Evolutionary conservation across 2,888 invertebrate species (phyloP).

Genomic region (Brachypterus glaber): DNA sequence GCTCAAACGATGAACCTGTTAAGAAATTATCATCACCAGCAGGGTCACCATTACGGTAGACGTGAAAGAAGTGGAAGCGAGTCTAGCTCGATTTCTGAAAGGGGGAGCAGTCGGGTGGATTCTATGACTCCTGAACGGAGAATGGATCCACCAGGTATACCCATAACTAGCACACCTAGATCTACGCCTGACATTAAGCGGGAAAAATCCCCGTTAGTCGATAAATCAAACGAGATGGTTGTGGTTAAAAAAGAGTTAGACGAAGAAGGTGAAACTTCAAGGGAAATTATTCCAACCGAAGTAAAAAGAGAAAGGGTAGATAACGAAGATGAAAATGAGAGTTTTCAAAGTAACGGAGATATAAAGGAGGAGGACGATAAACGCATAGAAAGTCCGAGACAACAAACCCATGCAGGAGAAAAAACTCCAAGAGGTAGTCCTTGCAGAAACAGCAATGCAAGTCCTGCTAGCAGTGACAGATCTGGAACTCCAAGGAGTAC

Average conservation of each 20-base stretch:
- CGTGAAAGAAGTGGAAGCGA: constrained; percentile 81
- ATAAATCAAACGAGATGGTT: constrained; percentile 41
- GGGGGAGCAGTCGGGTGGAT: constrained; percentile 71
- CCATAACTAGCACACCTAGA: constrained; percentile 50
- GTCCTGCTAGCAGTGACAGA: constrained; percentile 68
- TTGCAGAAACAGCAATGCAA: constrained; percentile 50
- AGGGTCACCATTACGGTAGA: constrained; percentile 50
- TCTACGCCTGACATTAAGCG: constrained; percentile 59
- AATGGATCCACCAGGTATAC: constrained; percentile 52
- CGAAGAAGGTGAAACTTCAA: constrained; percentile 30
- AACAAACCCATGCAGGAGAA: constrained; percentile 33
- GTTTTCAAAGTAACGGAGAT: constrained; percentile 36
- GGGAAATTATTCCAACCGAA: constrained; percentile 39
- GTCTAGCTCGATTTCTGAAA: constrained; percentile 78
- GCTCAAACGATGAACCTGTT: constrained; percentile 78
- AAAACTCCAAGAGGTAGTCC: constrained; percentile 48
- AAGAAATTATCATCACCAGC: constrained; percentile 62
- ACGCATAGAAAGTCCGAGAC: constrained; percentile 35
- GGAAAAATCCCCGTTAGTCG: constrained; percentile 43
- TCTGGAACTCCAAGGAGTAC: constrained; percentile 66
- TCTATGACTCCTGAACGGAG: constrained; percentile 74
- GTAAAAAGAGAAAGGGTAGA: constrained; percentile 35
- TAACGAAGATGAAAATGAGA: constrained; percentile 39
- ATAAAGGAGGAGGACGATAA: constrained; percentile 33
- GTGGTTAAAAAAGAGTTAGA: constrained; percentile 35